A percentile compares a stretch with the other conserved stretches of the same genome.
Evolutionary conservation across 2,113 vertebrate genomes (phyloP).

Genomic region (Myotis yumanensis): DNA sequence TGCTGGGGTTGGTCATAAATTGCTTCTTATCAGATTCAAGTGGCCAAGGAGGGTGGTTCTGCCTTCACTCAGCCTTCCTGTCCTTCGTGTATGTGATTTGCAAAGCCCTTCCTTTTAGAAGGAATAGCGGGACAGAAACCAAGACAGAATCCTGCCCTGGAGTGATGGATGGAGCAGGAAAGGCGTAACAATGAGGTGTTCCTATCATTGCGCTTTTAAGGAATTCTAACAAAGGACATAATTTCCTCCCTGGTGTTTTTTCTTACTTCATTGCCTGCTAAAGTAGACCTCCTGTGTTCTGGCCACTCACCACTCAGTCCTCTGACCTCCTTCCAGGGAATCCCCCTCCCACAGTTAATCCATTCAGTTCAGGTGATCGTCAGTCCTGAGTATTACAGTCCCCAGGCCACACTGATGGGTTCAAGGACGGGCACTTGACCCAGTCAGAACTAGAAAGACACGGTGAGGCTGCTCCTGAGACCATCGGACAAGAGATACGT

Average conservation of each 20-base stretch:
- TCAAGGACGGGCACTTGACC: background rate
- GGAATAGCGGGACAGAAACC: background rate
- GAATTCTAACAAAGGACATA: background rate
- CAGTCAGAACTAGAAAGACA: background rate
- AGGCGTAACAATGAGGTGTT: background rate
- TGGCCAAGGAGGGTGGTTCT: background rate
- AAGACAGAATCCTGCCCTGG: background rate
- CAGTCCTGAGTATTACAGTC: background rate
- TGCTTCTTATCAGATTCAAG: background rate
- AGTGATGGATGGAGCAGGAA: background rate
- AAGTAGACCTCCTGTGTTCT: background rate
- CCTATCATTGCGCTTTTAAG: background rate
- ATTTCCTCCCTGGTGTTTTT: background rate
- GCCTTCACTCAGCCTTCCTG: background rate
- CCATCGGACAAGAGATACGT: background rate
- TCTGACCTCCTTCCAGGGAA: background rate
- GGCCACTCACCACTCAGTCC: background rate
- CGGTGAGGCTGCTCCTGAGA: background rate
- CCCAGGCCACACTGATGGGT: background rate
- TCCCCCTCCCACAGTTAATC: background rate
- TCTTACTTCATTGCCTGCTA: fast-evolving
- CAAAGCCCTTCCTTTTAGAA: background rate
- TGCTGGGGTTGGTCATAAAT: background rate
- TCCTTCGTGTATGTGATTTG: background rate
- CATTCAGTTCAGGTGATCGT: background rate